Percentiles rank a stretch among this genome's conserved stretches.
phyloP scores from a whole-genome alignment of 2,888 invertebrate species.

The Orchesella flavescens region DNA sequence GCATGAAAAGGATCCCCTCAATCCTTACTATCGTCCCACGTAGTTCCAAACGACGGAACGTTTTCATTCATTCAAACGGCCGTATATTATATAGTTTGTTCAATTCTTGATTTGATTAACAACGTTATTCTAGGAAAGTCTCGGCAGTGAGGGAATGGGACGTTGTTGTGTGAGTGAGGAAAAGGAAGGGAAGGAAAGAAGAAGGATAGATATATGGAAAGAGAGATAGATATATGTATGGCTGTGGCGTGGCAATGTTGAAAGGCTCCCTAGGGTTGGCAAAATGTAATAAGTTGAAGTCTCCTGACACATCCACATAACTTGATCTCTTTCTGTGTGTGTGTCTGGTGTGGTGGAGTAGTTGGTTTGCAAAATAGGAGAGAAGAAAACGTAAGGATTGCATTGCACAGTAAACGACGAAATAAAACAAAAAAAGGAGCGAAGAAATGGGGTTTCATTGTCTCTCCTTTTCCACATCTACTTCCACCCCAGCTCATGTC shows the following conservation, averaged over 20 bases:
- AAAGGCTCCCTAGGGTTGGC: slow-evolving; percentile 58
- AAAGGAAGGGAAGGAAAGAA: neutral
- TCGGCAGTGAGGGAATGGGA: slow-evolving; percentile 17
- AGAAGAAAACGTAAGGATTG: neutral
- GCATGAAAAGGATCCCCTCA: too few species aligned
- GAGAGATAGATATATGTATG: neutral
- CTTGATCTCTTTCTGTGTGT: neutral
- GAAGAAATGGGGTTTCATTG: slow-evolving; percentile 39
- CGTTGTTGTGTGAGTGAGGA: slow-evolving; percentile 2
- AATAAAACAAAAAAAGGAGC: neutral
- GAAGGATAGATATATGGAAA: too few species aligned
- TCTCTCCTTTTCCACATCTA: slow-evolving; percentile 23
- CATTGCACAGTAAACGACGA: neutral
- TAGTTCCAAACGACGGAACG: too few species aligned
- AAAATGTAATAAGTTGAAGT: slow-evolving; percentile 64
- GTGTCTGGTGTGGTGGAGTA: neutral
- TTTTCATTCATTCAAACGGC: slow-evolving; percentile 15
- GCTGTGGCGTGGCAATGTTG: slow-evolving; percentile 32
- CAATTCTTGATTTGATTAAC: slow-evolving; percentile 57
- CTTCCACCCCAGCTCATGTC: neutral
- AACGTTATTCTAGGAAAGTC: slow-evolving; percentile 20
- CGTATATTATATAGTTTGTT: slow-evolving; percentile 30
- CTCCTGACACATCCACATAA: slow-evolving; percentile 42
- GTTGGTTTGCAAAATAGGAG: slow-evolving; percentile 22
- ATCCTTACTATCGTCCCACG: too few species aligned